Base-by-base conservation (phyloP, 2,888 invertebrate genomes). In the Hipparchia sbordonii region DNA sequence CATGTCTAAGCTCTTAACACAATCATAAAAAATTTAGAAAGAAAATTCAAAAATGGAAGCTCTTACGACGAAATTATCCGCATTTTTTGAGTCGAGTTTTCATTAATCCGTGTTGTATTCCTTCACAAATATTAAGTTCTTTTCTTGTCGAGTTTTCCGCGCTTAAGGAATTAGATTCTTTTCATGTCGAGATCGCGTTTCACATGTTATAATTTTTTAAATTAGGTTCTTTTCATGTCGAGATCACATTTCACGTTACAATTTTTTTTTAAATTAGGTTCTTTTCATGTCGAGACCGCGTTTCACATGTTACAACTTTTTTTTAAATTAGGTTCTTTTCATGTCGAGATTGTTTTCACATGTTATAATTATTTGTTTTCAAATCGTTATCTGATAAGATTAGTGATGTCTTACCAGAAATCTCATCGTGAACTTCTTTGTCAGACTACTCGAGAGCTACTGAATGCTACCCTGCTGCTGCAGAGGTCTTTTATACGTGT, bases 351-450 rank as follows among this genome's bases (percentile, higher is more conserved):
- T 33, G 60, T 61, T 9, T 72, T 69, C 51, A 46, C 54, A 5
- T 63, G 65, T 13, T 46, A 48, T 51, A 8, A 48, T 39, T 63
- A 48, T 39, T 63, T 45, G 59, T 65, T 63, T 59, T 46, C 39
- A 74, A 52, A 62, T 45, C 12, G 13, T 52, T 52, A 52, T 52
- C 73, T 78, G 77, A 76, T 77, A 81, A 81, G 79, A 82, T 82
- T 76, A 52, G 23, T 13, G 51, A 52, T 51, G 70, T 82, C 85
- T 83, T 90, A 93, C 92, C 92, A 93, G 91, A 84, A 93, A 93
- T 93, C 92, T 93, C 93, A 93, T 93, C 89, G 84, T 93, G 93
- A 88, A 93, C 92, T 93, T 93, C 93, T 88, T 84, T 81, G 82
- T 86, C 83, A 86, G 93, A 93, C 93, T 93, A 88, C 93, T 84